Conservation (phyloP, 2,888 invertebrate genomes). For the Drosophila yooni region DNA sequence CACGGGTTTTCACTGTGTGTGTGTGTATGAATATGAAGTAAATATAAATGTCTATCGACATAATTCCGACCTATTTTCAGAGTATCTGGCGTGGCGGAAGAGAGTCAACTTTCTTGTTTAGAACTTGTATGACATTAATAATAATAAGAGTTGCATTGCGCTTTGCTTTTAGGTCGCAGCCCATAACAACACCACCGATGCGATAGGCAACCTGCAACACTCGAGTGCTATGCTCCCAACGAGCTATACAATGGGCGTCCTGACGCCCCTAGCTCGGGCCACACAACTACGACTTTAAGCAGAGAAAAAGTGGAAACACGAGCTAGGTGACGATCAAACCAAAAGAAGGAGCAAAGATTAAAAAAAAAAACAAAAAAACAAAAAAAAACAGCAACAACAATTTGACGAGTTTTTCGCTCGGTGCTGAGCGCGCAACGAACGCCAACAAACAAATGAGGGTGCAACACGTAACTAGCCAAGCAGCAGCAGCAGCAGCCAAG, state of each 20-base stretch:
- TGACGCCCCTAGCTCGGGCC: slow-evolving; percentile 48
- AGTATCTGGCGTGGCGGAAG: neutral
- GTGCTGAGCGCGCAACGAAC: slow-evolving; percentile 23
- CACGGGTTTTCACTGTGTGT: neutral
- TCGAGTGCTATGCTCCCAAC: slow-evolving; percentile 40
- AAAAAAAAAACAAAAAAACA: neutral
- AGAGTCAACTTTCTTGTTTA: neutral
- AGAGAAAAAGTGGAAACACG: slow-evolving; percentile 9
- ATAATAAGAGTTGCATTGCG: neutral
- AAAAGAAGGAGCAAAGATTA: neutral
- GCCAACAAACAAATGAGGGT: slow-evolving; percentile 47
- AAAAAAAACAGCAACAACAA: slow-evolving; percentile 11
- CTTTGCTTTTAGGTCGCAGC: slow-evolving; percentile 16
- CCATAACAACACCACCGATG: slow-evolving; percentile 14
- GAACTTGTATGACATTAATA: neutral
- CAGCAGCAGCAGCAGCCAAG: slow-evolving; percentile 19
- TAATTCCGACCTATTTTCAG: neutral
- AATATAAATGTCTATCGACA: neutral
- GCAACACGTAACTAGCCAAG: slow-evolving; percentile 48
- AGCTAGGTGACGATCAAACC: slow-evolving; percentile 5
- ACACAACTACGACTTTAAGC: slow-evolving; percentile 21
- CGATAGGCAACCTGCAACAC: slow-evolving; percentile 25
- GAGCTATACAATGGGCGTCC: slow-evolving; percentile 58
- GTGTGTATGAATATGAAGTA: neutral
- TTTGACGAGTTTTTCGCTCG: slow-evolving; percentile 9